A percentile compares a stretch with the other conserved stretches of the same genome.
phyloP scores from a whole-genome alignment of 1,140 invertebrate genomes.

The Parapsyche elsis region DNA sequence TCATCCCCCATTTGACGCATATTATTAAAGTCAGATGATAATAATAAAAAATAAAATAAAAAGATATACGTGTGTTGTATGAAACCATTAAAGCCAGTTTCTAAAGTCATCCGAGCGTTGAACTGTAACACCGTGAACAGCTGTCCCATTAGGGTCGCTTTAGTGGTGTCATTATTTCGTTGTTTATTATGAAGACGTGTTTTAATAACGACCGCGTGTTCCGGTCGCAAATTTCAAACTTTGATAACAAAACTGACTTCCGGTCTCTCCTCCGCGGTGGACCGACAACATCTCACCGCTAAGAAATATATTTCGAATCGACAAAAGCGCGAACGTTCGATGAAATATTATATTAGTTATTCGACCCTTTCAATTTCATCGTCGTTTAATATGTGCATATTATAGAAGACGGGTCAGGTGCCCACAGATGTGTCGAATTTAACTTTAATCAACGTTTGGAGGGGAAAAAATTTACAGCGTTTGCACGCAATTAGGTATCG shows the following conservation, averaged over 20 bases:
- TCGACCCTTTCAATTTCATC: not conserved
- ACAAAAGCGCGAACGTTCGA: no score
- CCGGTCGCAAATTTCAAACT: conserved; percentile 9
- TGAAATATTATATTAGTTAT: no score
- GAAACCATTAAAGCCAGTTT: no score
- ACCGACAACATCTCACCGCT: no score
- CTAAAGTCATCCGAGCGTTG: not conserved
- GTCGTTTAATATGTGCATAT: conserved; percentile 29
- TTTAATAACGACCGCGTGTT: conserved; percentile 29
- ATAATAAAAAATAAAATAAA: no score
- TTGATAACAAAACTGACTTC: conserved; percentile 14
- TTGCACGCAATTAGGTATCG: no score
- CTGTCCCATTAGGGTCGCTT: conserved; percentile 28
- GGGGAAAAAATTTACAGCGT: no score
- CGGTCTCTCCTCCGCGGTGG: not conserved
- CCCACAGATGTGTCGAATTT: not conserved
- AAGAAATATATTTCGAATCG: no score
- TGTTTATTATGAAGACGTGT: conserved; percentile 37
- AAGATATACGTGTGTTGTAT: no score
- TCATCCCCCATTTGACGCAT: not conserved
- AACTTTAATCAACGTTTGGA: not conserved
- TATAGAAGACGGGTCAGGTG: not conserved
- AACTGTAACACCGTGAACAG: conserved; percentile 9
- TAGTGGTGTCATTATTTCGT: conserved; percentile 30
- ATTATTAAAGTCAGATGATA: not conserved